phyloP scores from a whole-genome alignment of 1,140 invertebrate species.

The roundworm (Caenorhabditis elegans) region WBcel235 BX284606.5:16599001-16599500 shows the following conservation, averaged over 20 bases:
- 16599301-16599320: constrained; percentile 36
- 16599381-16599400: neutral
- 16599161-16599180: too few relatives aligned
- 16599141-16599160: too few relatives aligned
- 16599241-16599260: constrained; percentile 29
- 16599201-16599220: neutral
- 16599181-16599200: too few relatives aligned
- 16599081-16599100: too few relatives aligned
- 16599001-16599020: too few relatives aligned
- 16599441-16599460: neutral
- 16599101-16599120: too few relatives aligned
- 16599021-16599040: too few relatives aligned
- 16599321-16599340: neutral
- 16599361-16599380: constrained; percentile 14
- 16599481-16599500: too few relatives aligned
- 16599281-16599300: constrained; percentile 29
- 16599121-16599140: too few relatives aligned
- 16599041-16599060: too few relatives aligned
- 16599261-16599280: constrained; percentile 10
- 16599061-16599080: too few relatives aligned
- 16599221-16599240: constrained; percentile 41
- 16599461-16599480: neutral
- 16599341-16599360: constrained; percentile 28
- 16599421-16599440: constrained; percentile 13
- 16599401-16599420: constrained; percentile 29